Evolutionary conservation across 1,140 invertebrate species (phyloP).

Genomic region (Drosophila ohnishii): DNA sequence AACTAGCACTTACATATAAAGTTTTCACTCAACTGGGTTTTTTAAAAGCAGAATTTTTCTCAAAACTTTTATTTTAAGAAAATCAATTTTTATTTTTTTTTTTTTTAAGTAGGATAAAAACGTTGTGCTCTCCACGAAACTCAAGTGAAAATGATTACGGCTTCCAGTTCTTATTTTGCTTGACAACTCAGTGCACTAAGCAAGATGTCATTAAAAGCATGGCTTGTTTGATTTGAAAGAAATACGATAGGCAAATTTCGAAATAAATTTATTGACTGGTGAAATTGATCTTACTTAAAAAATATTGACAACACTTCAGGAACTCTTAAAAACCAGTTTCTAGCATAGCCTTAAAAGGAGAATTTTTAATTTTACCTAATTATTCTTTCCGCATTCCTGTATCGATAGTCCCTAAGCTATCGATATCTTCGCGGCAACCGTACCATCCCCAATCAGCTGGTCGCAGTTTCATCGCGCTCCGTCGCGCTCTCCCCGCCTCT

Average conservation of each 20-base stretch:
- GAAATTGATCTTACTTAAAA: no score
- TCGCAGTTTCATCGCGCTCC: slow-evolving; percentile 23
- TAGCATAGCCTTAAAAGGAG: neutral
- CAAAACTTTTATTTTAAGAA: no score
- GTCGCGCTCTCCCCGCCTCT: slow-evolving; percentile 4
- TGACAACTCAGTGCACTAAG: neutral
- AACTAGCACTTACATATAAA: neutral
- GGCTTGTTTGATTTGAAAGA: neutral
- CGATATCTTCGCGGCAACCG: neutral
- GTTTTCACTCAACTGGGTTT: no score
- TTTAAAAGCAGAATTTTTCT: no score
- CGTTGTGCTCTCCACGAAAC: neutral
- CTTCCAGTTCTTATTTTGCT: neutral
- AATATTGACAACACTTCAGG: no score
- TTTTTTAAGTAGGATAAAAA: neutral
- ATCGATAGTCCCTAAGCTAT: slow-evolving; percentile 13
- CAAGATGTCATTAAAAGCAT: neutral
- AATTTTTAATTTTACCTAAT: neutral
- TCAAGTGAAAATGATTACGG: neutral
- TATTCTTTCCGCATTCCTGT: neutral
- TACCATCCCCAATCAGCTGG: slow-evolving; percentile 18
- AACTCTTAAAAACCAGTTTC: neutral
- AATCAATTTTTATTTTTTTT: no score
- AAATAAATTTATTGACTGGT: neutral
- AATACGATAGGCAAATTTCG: neutral